These are phyloP conservation scores for Erebia palarica DNA, from an alignment of 2,888 invertebrate species.

Conservation along the genomic window DNA sequence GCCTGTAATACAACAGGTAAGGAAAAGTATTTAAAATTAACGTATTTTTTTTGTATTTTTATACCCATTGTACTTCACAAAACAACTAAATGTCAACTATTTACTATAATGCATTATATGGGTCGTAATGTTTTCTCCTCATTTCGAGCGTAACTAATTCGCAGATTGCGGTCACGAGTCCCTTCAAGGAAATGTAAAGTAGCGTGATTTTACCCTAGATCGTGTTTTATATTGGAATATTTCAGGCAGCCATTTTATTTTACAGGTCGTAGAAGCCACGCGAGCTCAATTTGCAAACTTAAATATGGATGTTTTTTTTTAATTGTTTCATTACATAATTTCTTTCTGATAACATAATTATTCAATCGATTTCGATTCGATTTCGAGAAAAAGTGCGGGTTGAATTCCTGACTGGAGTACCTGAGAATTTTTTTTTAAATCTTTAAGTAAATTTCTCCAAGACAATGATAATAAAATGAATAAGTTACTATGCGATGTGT, in stretches of 20 bases:
- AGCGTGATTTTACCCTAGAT: slow-evolving; percentile 48
- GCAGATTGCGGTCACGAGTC: slow-evolving; percentile 25
- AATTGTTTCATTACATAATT: not conserved
- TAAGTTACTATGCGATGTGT: too few relatives aligned
- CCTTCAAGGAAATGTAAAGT: slow-evolving; percentile 39
- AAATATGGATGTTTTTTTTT: slow-evolving; percentile 40
- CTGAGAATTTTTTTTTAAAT: too few relatives aligned
- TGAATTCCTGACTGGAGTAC: too few relatives aligned
- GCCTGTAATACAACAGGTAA: too few relatives aligned
- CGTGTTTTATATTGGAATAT: slow-evolving; percentile 63
- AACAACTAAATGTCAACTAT: too few relatives aligned
- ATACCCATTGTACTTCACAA: not conserved
- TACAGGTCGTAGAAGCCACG: slow-evolving; percentile 48
- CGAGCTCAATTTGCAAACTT: slow-evolving; percentile 46
- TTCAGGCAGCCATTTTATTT: slow-evolving; percentile 49
- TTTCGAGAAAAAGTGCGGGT: too few relatives aligned
- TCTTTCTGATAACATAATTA: too few relatives aligned
- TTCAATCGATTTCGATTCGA: too few relatives aligned
- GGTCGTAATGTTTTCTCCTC: slow-evolving; percentile 6
- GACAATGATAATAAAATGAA: too few relatives aligned
- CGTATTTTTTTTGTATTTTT: not conserved
- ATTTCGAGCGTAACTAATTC: slow-evolving; percentile 16
- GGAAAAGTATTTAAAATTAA: too few relatives aligned
- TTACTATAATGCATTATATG: not conserved
- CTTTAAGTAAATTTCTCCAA: too few relatives aligned